Evolutionary conservation across 1,140 invertebrate genomes (phyloP).

Genomic region (Sinella curviseta): DNA sequence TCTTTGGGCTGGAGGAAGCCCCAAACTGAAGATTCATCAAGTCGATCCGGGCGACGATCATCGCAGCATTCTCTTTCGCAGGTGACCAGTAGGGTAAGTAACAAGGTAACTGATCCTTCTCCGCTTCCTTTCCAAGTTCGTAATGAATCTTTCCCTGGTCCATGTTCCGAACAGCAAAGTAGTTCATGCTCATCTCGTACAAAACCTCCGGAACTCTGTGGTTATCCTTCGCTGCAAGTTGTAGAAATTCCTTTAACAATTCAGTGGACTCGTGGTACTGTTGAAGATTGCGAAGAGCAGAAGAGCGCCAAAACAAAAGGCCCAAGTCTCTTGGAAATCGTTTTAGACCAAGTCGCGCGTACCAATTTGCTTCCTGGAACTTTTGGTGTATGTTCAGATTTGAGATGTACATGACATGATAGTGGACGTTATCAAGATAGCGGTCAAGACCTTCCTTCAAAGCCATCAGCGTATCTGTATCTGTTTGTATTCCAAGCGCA

Average conservation of each 20-base stretch:
- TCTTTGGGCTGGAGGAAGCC: no score
- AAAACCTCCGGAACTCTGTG: not conserved
- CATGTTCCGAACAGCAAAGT: no score
- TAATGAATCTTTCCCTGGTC: no score
- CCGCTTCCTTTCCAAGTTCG: not conserved
- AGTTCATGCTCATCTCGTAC: no score
- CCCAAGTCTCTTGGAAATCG: not conserved
- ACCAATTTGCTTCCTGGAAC: not conserved
- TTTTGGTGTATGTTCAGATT: not conserved
- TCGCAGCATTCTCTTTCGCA: no score
- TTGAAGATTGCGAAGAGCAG: not conserved
- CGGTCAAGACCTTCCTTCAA: no score
- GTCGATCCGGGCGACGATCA: no score
- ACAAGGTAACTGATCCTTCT: not conserved
- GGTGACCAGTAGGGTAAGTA: no score
- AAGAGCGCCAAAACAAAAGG: not conserved
- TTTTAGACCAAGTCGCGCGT: not conserved
- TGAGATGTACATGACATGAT: not conserved
- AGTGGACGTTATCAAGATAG: not conserved
- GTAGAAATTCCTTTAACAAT: not conserved
- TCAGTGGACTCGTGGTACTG: not conserved
- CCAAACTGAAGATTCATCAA: no score
- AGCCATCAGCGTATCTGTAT: no score
- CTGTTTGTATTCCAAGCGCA: not conserved
- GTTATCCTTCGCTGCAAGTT: not conserved